Conservation (phyloP, 2,113 vertebrate species). For the Manacus vitellinus region DNA sequence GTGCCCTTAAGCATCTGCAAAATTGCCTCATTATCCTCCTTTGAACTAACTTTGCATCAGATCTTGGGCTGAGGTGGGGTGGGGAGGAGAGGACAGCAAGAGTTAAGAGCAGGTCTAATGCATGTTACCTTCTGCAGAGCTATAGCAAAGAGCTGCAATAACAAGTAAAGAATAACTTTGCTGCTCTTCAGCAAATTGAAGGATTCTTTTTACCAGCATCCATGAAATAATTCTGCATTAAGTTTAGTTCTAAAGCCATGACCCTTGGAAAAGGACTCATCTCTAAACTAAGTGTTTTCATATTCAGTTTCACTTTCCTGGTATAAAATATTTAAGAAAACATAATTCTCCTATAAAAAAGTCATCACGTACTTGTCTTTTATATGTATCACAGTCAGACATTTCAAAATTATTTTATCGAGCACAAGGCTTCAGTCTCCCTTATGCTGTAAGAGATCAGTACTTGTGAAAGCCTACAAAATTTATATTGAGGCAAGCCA, state of each 20-base stretch:
- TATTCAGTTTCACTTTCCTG: slow-evolving; percentile 32
- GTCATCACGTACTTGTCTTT: slow-evolving; percentile 22
- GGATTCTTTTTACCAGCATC: background rate
- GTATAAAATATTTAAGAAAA: slow-evolving; percentile 58
- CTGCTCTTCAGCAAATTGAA: background rate
- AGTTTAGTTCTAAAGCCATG: background rate
- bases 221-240: slow-evolving; percentile 17
- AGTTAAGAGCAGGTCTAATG: background rate
- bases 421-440: background rate
- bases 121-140: background rate
- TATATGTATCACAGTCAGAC: background rate
- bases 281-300: slow-evolving; percentile 31
- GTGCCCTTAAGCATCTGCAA: background rate
- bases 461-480: slow-evolving; percentile 12
- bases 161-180: background rate
- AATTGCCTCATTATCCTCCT: background rate
- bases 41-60: background rate
- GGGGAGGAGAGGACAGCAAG: background rate
- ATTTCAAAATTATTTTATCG: slow-evolving; percentile 24
- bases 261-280: slow-evolving; percentile 13
- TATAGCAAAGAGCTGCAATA: background rate
- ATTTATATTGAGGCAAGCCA: background rate
- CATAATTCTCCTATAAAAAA: slow-evolving; percentile 33
- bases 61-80: background rate
- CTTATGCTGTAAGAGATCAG: background rate